These are phyloP conservation scores for Acanthochromis polyacanthus DNA, from an alignment of 2,113 vertebrate species.

Conservation along the genomic window DNA sequence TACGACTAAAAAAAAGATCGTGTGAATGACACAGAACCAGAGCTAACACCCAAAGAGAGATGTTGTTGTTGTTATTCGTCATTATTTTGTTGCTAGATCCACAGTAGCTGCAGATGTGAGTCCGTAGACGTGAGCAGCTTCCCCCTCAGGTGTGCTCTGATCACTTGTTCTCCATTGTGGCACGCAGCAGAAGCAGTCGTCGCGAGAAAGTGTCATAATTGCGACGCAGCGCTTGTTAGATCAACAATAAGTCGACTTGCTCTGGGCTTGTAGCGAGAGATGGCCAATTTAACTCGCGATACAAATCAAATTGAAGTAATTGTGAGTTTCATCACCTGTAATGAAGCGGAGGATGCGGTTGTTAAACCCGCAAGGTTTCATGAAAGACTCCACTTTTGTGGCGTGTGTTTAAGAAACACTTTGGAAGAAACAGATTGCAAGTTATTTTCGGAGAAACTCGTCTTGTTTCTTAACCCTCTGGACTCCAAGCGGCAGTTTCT, in stretches of 20 bases:
- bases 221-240: constrained; percentile 58
- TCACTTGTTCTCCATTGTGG: constrained; percentile 30
- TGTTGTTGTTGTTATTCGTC: rapidly evolving
- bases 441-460: neutral
- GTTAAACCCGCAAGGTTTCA: neutral
- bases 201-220: constrained; percentile 57
- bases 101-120: constrained; percentile 29
- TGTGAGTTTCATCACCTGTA: constrained; percentile 49
- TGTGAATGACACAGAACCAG: neutral
- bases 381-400: neutral
- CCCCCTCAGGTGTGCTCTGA: constrained; percentile 41
- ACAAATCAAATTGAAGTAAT: constrained; percentile 57
- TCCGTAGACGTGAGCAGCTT: constrained; percentile 41
- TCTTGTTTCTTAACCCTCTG: too few relatives aligned
- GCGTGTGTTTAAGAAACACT: too few relatives aligned
- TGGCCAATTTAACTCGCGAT: constrained; percentile 60
- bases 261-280: constrained; percentile 34
- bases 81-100: neutral
- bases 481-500: too few relatives aligned
- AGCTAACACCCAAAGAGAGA: neutral
- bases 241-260: constrained; percentile 54
- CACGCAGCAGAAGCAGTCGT: constrained; percentile 40
- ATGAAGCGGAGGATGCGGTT: constrained; percentile 10
- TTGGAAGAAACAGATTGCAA: neutral
- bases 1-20: neutral